Evolutionary conservation across 2,888 invertebrate genomes (phyloP), one percentile per base, ranked within the genome.

Genomic region (Microplitis manilae): DNA sequence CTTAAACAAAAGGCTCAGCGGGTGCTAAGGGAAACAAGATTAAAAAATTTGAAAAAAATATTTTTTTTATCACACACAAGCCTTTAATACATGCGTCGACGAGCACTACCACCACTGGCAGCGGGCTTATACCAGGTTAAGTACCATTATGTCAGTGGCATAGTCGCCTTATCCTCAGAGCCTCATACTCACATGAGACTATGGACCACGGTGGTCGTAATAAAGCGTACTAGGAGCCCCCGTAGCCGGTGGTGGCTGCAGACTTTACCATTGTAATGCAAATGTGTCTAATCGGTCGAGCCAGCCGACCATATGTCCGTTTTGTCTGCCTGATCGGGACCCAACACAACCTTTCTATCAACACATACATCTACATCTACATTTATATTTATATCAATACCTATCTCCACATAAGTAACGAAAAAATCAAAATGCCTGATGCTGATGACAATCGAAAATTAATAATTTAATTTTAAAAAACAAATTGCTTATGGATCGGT

Each of bases 271-370:
- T 88, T 88, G 88, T 88, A 82, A 88, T 88, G 88, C 88, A 88
- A 88, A 88, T 88, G 88, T 87, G 87, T 88, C 88, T 88, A 88
- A 88, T 88, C 88, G 88, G 88, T 85, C 87, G 87, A 88, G 86
- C 85, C 86, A 87, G 86, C 84, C 87, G 87, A 88, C 88, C 88
- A 88, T 88, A 88, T 88, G 88, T 88, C 88, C 88, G 88, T 86
- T 87, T 81, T 77, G 74, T 68, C 74, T 65, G 65, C 13, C 9
- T 38, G 59, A 72, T 41, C 67, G 75, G 60, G 50, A 70, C 41
- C 59, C 30, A 59, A 39, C 68, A 68, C 30, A 74, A 6, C 41
- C 15, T 68, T 68, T 41, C 41, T 68, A 9, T 68, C 7, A n/a
- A 39, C 41, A 4, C n/a, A 41, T 41, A 40, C 40, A 41, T 68